Percentiles rank a stretch among this genome's conserved stretches.
Conservation (phyloP, 1,140 invertebrate species). For the Heliconius congener region DNA sequence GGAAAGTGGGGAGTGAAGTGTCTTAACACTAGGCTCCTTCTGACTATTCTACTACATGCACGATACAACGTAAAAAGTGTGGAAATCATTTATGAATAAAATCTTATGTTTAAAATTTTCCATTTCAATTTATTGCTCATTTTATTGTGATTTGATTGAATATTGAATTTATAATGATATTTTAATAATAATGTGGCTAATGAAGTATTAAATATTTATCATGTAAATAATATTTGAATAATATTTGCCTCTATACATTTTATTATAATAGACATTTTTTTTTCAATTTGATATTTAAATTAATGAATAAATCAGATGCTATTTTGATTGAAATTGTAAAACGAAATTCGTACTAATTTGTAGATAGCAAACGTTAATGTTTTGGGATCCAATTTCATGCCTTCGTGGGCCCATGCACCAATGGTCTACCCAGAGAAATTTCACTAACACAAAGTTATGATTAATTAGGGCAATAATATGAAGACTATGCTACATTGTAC, state of each 20-base stretch:
- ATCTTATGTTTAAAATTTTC: background rate
- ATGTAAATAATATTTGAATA: background rate
- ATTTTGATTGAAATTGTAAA: conserved; percentile 36
- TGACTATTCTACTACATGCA: no score
- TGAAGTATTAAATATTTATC: conserved; percentile 24
- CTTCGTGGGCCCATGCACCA: conserved; percentile 74
- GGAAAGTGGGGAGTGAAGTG: no score
- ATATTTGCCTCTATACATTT: background rate
- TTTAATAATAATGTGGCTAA: background rate
- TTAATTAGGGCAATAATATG: conserved; percentile 78
- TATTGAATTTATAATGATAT: background rate
- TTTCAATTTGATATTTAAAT: background rate
- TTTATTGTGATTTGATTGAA: conserved; percentile 2
- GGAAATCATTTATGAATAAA: background rate
- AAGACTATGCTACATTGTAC: conserved; percentile 51
- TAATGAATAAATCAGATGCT: background rate
- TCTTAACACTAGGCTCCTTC: no score
- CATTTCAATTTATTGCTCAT: background rate
- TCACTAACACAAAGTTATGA: conserved; percentile 80
- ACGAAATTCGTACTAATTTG: conserved; percentile 63
- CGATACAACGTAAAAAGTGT: no score
- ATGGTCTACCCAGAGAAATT: conserved; percentile 74
- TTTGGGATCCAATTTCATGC: conserved; percentile 78
- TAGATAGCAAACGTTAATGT: conserved; percentile 67
- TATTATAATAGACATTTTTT: background rate